Base-by-base conservation (phyloP, 2,888 invertebrate genomes). In the Campoplex nolae region DNA sequence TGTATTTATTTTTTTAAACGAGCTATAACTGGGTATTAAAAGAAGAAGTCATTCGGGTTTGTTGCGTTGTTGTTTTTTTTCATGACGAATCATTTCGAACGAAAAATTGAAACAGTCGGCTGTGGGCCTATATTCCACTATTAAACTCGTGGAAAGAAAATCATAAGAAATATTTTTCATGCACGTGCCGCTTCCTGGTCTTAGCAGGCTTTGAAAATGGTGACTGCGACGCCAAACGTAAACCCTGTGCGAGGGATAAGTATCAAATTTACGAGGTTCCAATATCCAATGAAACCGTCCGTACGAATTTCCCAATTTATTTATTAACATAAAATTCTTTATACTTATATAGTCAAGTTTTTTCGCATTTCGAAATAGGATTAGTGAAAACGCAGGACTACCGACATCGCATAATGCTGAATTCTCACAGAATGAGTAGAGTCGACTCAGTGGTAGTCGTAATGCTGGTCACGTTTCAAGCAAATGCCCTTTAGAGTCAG, bases 401-500 rank as follows among this genome's bases (percentile, higher is more conserved):
- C 23, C 23, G 23, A 28, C 28, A 13, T 28, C 65, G 48, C 48
- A 73, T 56, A 68, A 80, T 48, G 62, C 65, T 73, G 65, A 73
- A 28, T 58, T 71, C 45, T 28, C 35, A 54, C 23, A n/a, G 35
- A 71, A 58, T 51, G 65, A 28, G 35, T 35, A 32, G 28, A 56
- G 58, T 35, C 9, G 42, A 67, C 56, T 48, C 38, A 67, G 62
- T n/a, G 42, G 58, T 51, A 70, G n/a, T 70, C 70, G 62, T 38
- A 77, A 88, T 85, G 82, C 85, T 42, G 71, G 84, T 86, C 88
- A 89, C 88, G 86, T 88, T 78, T 84, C 84, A 77, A 65, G 76
- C 67, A 86, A 82, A 88, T 86, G 81, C 76, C 74, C 85, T 82
- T 81, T 71, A 75, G 65, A 82, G 70, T 86, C 62, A 78, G 83